Evolutionary conservation across 2,888 invertebrate species (phyloP).

Genomic region (Drosophila pegasa): DNA sequence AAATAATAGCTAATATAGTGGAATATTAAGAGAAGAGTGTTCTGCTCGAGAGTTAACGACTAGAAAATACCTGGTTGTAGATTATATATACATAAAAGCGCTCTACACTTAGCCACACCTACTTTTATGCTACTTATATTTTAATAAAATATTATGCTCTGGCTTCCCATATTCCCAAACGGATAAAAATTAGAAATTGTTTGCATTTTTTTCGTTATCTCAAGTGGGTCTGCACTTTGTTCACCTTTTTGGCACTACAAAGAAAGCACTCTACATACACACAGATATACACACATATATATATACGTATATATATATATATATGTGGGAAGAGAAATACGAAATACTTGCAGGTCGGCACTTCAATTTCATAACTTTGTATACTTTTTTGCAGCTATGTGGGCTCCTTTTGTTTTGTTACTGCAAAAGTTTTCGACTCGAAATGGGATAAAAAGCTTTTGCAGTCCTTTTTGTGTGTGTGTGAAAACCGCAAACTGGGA

Average conservation of each 20-base stretch:
- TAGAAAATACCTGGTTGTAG: neutral
- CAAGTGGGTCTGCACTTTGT: slow-evolving; percentile 1
- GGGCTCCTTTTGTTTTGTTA: slow-evolving; percentile 27
- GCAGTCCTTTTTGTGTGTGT: slow-evolving; percentile 6
- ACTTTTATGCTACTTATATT: neutral
- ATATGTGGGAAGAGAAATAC: too few relatives aligned
- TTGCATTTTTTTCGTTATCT: slow-evolving; percentile 15
- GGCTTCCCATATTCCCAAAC: neutral
- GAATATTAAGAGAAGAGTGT: too few relatives aligned
- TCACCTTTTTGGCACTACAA: neutral
- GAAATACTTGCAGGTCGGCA: neutral
- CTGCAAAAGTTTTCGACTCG: slow-evolving; percentile 22
- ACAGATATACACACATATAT: neutral
- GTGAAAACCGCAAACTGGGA: slow-evolving; percentile 7
- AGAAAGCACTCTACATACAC: neutral
- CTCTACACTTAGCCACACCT: neutral
- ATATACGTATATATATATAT: neutral
- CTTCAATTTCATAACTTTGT: slow-evolving; percentile 24
- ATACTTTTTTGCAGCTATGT: slow-evolving; percentile 37
- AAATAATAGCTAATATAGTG: too few relatives aligned
- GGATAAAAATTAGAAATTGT: slow-evolving; percentile 54
- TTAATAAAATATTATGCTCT: neutral
- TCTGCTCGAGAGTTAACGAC: too few relatives aligned
- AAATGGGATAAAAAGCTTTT: slow-evolving; percentile 28
- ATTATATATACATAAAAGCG: neutral